Evolutionary conservation across 1,140 invertebrate species (phyloP).

Genomic region (Nasonia vitripennis): DNA sequence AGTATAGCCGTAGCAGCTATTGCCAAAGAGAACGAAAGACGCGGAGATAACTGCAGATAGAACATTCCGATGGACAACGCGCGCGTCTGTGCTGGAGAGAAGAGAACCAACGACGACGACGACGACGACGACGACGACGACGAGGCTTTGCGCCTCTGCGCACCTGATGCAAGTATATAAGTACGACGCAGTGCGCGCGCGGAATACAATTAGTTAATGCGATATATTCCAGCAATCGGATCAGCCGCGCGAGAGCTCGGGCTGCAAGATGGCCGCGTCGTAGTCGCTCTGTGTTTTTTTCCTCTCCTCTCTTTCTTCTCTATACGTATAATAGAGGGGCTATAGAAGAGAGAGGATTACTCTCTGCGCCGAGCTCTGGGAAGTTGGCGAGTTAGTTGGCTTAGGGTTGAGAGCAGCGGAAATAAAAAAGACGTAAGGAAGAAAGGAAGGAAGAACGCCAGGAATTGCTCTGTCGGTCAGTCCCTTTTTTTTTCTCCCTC

Average conservation of each 20-base stretch:
- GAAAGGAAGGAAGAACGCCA: neutral
- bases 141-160: neutral
- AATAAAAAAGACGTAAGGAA: slow-evolving; percentile 4
- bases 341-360: no score
- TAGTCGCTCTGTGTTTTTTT: neutral
- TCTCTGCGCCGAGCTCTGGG: neutral
- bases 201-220: neutral
- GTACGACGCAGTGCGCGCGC: neutral
- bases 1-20: neutral
- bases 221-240: neutral
- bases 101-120: no score
- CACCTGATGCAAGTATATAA: neutral
- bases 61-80: neutral
- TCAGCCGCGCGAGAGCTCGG: no score
- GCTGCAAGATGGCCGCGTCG: neutral
- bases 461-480: slow-evolving; percentile 2
- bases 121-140: neutral
- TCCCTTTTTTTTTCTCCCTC: neutral
- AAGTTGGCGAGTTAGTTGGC: neutral
- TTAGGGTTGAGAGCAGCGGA: neutral
- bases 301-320: neutral
- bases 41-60: slow-evolving; percentile 1
- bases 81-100: neutral
- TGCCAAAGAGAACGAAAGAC: slow-evolving; percentile 3
- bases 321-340: neutral